Conservation (phyloP, 2,888 invertebrate genomes). For the Stenodema calcarata region DNA sequence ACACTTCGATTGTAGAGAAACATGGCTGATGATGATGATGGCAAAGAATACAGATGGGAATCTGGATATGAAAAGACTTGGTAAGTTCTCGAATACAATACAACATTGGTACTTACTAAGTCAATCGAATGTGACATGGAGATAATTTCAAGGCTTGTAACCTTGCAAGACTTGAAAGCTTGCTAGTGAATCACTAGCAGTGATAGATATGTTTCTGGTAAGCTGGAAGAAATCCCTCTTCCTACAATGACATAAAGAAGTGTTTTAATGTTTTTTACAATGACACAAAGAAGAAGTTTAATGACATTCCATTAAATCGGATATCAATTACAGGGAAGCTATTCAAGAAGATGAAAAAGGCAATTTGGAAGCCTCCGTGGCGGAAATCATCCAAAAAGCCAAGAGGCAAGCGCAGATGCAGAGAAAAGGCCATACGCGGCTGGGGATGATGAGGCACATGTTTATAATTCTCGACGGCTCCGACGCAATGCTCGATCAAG, state of each 20-base stretch:
- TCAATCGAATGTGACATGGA: too few species aligned
- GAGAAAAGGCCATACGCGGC: slow-evolving; percentile 77
- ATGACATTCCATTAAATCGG: too few species aligned
- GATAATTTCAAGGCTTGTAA: too few species aligned
- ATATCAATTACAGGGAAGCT: slow-evolving; percentile 76
- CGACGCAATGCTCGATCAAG: slow-evolving; percentile 91
- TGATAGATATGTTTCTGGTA: too few species aligned
- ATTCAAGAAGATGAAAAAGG: slow-evolving; percentile 96
- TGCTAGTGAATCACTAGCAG: too few species aligned
- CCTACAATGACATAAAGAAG: too few species aligned
- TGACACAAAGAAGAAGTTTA: not conserved
- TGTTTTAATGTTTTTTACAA: not conserved
- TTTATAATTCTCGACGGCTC: slow-evolving; percentile 92
- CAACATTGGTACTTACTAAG: too few species aligned
- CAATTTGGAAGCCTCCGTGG: slow-evolving; percentile 85
- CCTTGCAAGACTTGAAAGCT: too few species aligned
- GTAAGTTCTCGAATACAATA: slow-evolving; percentile 64
- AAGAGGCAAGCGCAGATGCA: slow-evolving; percentile 78
- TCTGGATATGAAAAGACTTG: slow-evolving; percentile 95
- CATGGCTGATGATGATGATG: slow-evolving; percentile 85
- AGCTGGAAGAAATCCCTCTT: too few species aligned
- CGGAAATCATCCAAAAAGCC: slow-evolving; percentile 89
- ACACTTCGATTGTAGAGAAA: not conserved
- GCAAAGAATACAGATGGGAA: slow-evolving; percentile 92
- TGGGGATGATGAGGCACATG: slow-evolving; percentile 99